Conservation (phyloP, 2,888 invertebrate species). For the Herminia tarsipennalis region DNA sequence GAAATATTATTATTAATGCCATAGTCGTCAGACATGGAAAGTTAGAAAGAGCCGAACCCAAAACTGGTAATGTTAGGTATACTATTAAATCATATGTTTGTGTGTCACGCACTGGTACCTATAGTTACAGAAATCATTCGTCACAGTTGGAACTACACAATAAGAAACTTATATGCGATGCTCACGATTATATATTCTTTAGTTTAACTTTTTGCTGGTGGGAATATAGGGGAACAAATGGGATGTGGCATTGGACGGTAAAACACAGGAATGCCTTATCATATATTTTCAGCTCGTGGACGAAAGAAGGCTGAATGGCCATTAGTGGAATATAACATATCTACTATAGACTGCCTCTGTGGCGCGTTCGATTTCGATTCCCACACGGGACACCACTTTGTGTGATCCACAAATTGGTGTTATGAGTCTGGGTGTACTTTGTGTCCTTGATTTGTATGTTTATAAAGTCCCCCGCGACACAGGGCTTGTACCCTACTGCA, state of each 20-base stretch:
- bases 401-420: too few relatives aligned
- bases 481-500: too few relatives aligned
- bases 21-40: conserved; percentile 35
- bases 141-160: conserved; percentile 46
- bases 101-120: conserved; percentile 51
- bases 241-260: neutral
- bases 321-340: too few relatives aligned
- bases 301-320: too few relatives aligned
- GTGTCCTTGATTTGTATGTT: too few relatives aligned
- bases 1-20: conserved; percentile 35
- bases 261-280: too few relatives aligned
- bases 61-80: conserved; percentile 43
- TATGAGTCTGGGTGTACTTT: too few relatives aligned
- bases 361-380: too few relatives aligned
- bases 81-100: conserved; percentile 59
- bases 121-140: conserved; percentile 50
- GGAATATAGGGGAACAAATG: neutral
- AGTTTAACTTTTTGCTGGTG: conserved; percentile 5
- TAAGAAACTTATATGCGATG: conserved; percentile 34
- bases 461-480: too few relatives aligned
- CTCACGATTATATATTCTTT: conserved; percentile 11
- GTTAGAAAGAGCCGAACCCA: conserved; percentile 36
- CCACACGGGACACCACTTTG: too few relatives aligned
- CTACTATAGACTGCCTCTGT: too few relatives aligned
- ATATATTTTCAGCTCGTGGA: too few relatives aligned